Evolutionary conservation across 2,113 vertebrate genomes (phyloP).

Genomic region (Pantherophis guttatus): DNA sequence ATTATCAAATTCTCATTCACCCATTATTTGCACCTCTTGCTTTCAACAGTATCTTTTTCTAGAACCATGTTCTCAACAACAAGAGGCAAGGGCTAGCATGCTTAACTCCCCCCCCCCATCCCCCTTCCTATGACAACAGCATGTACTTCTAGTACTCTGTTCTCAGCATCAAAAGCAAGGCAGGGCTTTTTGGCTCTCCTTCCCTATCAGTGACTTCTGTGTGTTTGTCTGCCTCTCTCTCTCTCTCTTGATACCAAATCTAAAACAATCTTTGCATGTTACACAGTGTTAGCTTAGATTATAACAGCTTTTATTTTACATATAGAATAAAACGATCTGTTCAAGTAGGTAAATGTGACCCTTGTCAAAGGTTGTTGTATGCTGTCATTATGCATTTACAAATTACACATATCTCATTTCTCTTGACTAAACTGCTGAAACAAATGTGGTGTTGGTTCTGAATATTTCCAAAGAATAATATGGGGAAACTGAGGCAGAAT

Average conservation of each 20-base stretch:
- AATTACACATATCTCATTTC: neutral
- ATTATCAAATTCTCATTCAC: neutral
- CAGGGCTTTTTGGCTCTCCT: neutral
- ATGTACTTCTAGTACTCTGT: neutral
- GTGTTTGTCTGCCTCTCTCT: neutral
- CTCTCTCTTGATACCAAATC: neutral
- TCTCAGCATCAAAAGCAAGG: neutral
- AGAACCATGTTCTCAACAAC: neutral
- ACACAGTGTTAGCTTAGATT: neutral
- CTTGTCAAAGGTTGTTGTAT: neutral
- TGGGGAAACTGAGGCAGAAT: neutral
- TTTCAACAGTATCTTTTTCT: neutral
- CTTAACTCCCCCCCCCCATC: neutral
- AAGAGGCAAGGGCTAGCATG: neutral
- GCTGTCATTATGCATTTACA: neutral
- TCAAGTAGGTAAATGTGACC: neutral
- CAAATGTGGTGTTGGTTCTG: neutral
- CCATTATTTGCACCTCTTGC: neutral
- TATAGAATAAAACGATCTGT: neutral
- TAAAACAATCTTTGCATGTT: neutral
- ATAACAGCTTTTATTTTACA: neutral
- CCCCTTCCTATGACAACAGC: neutral
- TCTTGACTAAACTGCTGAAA: neutral
- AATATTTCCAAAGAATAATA: neutral
- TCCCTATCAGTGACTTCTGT: neutral